These are phyloP conservation scores for Epizoanthus scotinus DNA, from an alignment of 92 coral and sea anemone species.

Conservation along the genomic window DNA sequence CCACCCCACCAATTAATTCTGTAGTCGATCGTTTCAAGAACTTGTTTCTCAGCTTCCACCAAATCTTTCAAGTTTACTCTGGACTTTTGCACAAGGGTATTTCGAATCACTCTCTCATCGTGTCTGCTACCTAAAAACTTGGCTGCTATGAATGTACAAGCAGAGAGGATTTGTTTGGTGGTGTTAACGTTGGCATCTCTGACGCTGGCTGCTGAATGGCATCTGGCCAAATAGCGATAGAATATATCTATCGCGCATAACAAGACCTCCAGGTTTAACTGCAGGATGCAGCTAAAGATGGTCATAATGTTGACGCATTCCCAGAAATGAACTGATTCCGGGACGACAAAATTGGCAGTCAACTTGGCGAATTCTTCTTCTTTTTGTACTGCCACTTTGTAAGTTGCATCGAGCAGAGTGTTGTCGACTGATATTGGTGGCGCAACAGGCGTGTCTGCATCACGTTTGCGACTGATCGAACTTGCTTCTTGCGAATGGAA, in stretches of 20 bases:
- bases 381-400: too few relatives aligned
- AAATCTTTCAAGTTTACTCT: background rate
- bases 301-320: too few relatives aligned
- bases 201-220: background rate
- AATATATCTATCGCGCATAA: background rate
- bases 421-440: too few relatives aligned
- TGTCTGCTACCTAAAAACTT: slow-evolving; percentile 3
- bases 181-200: too few relatives aligned
- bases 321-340: too few relatives aligned
- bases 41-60: slow-evolving; percentile 18
- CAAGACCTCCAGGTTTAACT: background rate
- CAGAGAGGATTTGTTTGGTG: background rate
- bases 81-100: background rate
- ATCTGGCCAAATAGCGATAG: background rate
- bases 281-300: too few relatives aligned
- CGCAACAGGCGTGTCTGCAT: too few relatives aligned
- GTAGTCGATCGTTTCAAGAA: background rate
- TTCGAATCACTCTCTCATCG: background rate
- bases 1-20: slow-evolving; percentile 3
- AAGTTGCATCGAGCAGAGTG: too few relatives aligned
- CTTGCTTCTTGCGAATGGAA: too few relatives aligned
- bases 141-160: background rate
- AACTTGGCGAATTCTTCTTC: too few relatives aligned
- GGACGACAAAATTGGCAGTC: too few relatives aligned
- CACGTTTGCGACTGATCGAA: too few relatives aligned